These are phyloP conservation scores for Drosophila serrata DNA, from an alignment of 1,140 invertebrate species.

Conservation along the genomic window DNA sequence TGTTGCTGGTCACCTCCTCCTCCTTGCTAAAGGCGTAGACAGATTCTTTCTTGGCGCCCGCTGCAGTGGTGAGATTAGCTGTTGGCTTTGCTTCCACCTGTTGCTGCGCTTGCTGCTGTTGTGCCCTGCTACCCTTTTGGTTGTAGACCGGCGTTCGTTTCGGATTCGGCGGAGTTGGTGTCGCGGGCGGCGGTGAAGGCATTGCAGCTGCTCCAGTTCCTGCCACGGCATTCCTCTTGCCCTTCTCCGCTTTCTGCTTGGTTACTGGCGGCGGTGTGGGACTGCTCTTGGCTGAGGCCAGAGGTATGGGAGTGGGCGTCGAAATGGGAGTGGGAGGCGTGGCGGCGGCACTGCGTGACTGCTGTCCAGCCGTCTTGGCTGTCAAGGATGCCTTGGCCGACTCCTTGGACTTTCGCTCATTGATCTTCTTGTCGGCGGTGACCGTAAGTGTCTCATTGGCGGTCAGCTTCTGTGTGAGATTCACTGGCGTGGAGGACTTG, in stretches of 20 bases:
- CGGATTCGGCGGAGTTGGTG: conserved; percentile 27
- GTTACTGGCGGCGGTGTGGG: conserved; percentile 31
- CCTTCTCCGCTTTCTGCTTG: conserved; percentile 49
- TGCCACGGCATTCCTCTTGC: conserved; percentile 42
- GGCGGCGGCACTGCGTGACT: conserved; percentile 30
- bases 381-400: conserved; percentile 21
- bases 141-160: conserved; percentile 76
- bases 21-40: conserved; percentile 75
- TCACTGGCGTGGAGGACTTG: conserved; percentile 63
- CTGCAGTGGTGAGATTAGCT: background rate
- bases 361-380: conserved; percentile 11
- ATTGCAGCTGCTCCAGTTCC: conserved; percentile 2
- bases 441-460: conserved; percentile 13
- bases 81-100: conserved; percentile 24
- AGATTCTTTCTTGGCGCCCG: conserved; percentile 39
- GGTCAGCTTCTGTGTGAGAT: conserved; percentile 67
- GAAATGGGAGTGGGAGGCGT: conserved; percentile 36
- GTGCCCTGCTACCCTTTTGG: conserved; percentile 53
- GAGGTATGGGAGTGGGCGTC: conserved; percentile 38
- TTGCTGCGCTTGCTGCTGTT: conserved; percentile 45
- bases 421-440: conserved; percentile 47
- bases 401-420: conserved; percentile 63
- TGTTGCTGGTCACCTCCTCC: conserved; percentile 40
- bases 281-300: conserved; percentile 30
- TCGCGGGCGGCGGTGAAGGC: conserved; percentile 8